Conservation (phyloP, 2,888 invertebrate genomes). For the Teleogryllus oceanicus region DNA sequence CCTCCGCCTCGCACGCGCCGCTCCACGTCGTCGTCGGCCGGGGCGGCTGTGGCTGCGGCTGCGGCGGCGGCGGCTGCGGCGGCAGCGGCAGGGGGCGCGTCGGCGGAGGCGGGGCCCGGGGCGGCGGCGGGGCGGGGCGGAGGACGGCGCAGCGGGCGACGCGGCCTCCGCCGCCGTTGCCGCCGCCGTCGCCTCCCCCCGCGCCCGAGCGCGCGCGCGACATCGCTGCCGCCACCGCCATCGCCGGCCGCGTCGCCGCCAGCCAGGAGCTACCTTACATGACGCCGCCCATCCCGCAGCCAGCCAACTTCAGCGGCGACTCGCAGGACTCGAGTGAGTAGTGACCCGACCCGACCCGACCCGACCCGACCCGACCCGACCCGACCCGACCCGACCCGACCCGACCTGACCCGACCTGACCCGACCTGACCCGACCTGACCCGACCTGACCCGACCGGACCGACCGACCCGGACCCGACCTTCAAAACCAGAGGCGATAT, state of each 20-base stretch:
- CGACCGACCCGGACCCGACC: too few relatives aligned
- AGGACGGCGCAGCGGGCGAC: not conserved
- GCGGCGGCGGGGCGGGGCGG: slow-evolving; percentile 44
- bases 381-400: too few relatives aligned
- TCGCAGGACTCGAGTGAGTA: slow-evolving; percentile 73
- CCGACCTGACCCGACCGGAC: too few relatives aligned
- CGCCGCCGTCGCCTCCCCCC: not conserved
- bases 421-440: too few relatives aligned
- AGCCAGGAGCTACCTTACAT: slow-evolving; percentile 86
- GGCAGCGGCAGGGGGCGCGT: slow-evolving; percentile 42
- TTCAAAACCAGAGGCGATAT: too few relatives aligned
- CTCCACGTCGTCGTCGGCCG: not conserved
- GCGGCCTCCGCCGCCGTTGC: not conserved
- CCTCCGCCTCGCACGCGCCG: slow-evolving; percentile 46
- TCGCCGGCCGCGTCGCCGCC: slow-evolving; percentile 79
- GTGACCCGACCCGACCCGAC: too few relatives aligned
- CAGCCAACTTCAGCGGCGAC: slow-evolving; percentile 77
- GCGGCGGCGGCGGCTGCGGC: not conserved
- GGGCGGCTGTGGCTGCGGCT: not conserved
- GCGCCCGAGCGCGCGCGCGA: slow-evolving; percentile 45
- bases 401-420: too few relatives aligned
- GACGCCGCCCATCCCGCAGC: slow-evolving; percentile 66
- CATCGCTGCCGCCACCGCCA: slow-evolving; percentile 83
- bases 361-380: too few relatives aligned
- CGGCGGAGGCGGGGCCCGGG: slow-evolving; percentile 45